Evolutionary conservation across 1,140 invertebrate genomes (phyloP).

Genomic region (Dermatophagoides farinae): DNA sequence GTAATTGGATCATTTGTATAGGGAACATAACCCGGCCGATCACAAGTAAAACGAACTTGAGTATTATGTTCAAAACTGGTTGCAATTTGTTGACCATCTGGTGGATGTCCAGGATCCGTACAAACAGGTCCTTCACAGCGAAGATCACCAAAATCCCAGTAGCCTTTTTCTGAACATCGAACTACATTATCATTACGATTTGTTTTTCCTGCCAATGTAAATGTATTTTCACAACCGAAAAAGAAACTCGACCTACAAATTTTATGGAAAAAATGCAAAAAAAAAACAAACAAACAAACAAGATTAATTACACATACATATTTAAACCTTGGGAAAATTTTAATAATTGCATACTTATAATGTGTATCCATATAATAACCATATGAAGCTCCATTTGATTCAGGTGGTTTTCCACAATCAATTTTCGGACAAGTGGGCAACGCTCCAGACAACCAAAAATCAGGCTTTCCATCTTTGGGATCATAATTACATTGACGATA

Average conservation of each 20-base stretch:
- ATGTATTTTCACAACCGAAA: conserved; percentile 89
- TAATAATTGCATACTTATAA: conserved; percentile 27
- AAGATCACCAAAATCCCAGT: conserved; percentile 91
- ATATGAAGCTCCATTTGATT: conserved; percentile 76
- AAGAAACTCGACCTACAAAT: conserved; percentile 59
- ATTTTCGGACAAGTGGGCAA: conserved; percentile 56
- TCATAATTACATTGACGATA: conserved; percentile 89
- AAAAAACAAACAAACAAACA: too few species aligned
- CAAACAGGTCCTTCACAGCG: conserved; percentile 87
- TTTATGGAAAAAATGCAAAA: not conserved
- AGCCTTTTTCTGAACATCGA: conserved; percentile 66
- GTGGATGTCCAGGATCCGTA: conserved; percentile 76
- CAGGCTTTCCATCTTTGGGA: conserved; percentile 55
- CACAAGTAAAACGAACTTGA: conserved; percentile 71
- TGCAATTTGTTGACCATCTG: conserved; percentile 67
- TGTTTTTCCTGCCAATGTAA: conserved; percentile 76
- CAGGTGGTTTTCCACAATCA: conserved; percentile 63
- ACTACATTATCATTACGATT: conserved; percentile 75
- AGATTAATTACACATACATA: too few species aligned
- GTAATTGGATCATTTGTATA: conserved; percentile 72
- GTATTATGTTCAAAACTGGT: conserved; percentile 77
- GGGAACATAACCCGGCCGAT: conserved; percentile 71
- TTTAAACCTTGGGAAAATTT: not conserved
- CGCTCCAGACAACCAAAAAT: conserved; percentile 69
- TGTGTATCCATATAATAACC: conserved; percentile 59